Conservation (phyloP, 2,113 vertebrate species). For the Trematocara marginatum region DNA sequence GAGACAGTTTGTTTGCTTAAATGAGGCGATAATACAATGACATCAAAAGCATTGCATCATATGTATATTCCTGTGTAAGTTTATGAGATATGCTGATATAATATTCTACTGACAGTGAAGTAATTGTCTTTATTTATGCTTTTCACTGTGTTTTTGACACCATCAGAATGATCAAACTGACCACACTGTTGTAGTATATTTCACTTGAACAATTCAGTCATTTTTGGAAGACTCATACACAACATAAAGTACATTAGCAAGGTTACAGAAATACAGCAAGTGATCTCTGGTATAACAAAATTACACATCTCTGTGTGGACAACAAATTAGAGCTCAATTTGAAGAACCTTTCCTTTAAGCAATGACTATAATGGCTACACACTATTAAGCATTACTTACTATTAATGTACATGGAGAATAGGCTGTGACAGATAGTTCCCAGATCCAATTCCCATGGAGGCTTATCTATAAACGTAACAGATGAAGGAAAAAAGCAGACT, state of each 20-base stretch:
- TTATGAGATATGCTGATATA: neutral
- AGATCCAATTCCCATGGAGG: constrained; percentile 27
- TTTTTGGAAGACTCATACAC: neutral
- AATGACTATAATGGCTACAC: constrained; percentile 6
- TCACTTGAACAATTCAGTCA: neutral
- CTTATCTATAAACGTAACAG: constrained; percentile 47
- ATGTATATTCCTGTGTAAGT: neutral
- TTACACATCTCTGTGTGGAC: neutral
- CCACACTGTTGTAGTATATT: neutral
- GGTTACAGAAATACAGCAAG: neutral
- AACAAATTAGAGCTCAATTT: neutral
- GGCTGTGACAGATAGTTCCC: constrained; percentile 33
- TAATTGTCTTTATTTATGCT: neutral
- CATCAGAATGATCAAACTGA: neutral
- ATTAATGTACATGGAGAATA: constrained; percentile 24
- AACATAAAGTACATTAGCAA: neutral
- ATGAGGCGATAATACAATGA: neutral
- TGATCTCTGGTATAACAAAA: neutral
- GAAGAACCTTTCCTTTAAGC: constrained; percentile 13
- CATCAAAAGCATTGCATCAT: neutral
- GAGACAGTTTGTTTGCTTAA: neutral
- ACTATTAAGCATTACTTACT: constrained; percentile 16
- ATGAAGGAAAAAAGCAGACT: neutral
- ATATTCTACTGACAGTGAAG: neutral
- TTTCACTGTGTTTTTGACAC: neutral